These are phyloP conservation scores for Tauraco hartlaubi DNA, from an alignment of 2,797 vertebrate genomes.

Conservation along the genomic window DNA sequence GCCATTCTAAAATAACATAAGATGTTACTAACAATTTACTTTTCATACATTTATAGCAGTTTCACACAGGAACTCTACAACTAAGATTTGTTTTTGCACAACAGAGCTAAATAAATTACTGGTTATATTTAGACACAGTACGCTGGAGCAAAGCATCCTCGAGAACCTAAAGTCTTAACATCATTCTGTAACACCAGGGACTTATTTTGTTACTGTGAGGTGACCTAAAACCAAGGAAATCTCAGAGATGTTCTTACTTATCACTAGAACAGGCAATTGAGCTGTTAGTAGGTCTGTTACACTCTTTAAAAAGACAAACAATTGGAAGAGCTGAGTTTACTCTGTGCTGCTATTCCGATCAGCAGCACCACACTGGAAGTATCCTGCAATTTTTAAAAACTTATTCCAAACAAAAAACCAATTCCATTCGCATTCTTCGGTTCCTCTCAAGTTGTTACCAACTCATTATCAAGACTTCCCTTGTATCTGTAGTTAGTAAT, in stretches of 20 bases:
- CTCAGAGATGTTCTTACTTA: not conserved
- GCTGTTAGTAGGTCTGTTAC: not conserved
- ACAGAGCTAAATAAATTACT: not conserved
- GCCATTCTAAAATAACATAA: not conserved
- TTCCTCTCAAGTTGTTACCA: slow-evolving; percentile 36
- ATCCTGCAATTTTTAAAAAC: slow-evolving; percentile 59
- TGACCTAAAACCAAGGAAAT: not conserved
- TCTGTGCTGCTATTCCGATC: not conserved
- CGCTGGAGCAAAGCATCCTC: not conserved
- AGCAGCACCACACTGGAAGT: slow-evolving; percentile 77
- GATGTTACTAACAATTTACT: not conserved
- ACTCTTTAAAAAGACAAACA: not conserved
- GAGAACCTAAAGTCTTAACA: not conserved
- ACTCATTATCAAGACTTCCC: not conserved
- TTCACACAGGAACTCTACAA: not conserved
- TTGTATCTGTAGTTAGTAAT: not conserved
- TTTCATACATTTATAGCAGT: not conserved
- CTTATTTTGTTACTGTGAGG: not conserved
- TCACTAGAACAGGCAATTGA: not conserved
- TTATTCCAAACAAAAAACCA: slow-evolving; percentile 4
- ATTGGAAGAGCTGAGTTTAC: not conserved
- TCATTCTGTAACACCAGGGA: not conserved
- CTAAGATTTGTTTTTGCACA: not conserved
- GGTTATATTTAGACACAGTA: not conserved
- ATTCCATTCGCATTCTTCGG: not conserved